phyloP scores from a whole-genome alignment of 2,888 invertebrate genomes.

The Proisotoma minuta region DNA sequence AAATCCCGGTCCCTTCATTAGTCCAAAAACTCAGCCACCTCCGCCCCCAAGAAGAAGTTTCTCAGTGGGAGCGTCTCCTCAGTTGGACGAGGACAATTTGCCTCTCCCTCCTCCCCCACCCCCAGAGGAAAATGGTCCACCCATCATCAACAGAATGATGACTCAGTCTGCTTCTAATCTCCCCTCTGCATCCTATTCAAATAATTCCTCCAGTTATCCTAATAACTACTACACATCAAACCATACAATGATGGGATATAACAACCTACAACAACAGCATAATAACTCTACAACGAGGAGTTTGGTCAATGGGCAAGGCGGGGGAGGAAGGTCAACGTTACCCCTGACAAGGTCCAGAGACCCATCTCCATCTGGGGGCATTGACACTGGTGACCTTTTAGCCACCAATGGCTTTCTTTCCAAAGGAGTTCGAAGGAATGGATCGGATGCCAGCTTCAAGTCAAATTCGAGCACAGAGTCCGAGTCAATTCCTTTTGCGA shows the following conservation, averaged over 20 bases:
- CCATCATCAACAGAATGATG: too few species aligned
- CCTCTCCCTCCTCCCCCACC: conserved; percentile 48
- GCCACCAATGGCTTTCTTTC: conserved; percentile 29
- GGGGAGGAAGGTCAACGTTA: not conserved
- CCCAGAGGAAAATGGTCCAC: conserved; percentile 36
- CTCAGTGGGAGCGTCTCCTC: conserved; percentile 20
- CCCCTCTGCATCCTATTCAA: not conserved
- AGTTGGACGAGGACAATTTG: conserved; percentile 25
- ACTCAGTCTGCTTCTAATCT: too few species aligned
- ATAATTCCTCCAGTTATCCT: not conserved
- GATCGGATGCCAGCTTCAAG: conserved; percentile 79
- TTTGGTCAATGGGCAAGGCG: not conserved
- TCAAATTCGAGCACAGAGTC: conserved; percentile 88
- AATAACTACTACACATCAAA: too few species aligned
- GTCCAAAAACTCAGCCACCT: conserved; percentile 35
- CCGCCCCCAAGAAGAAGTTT: conserved; percentile 44
- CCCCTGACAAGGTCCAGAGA: conserved; percentile 24
- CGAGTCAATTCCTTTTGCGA: conserved; percentile 93
- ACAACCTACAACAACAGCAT: not conserved
- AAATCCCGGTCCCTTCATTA: conserved; percentile 7
- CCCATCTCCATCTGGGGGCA: conserved; percentile 39
- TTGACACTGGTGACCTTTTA: conserved; percentile 36
- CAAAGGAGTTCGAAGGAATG: conserved; percentile 57
- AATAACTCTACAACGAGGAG: not conserved
- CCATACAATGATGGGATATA: too few species aligned